A percentile compares a stretch with the other conserved stretches of the same genome.
Evolutionary conservation across 1,140 invertebrate species (phyloP).

Genomic region (Drosophila ananassae): DNA sequence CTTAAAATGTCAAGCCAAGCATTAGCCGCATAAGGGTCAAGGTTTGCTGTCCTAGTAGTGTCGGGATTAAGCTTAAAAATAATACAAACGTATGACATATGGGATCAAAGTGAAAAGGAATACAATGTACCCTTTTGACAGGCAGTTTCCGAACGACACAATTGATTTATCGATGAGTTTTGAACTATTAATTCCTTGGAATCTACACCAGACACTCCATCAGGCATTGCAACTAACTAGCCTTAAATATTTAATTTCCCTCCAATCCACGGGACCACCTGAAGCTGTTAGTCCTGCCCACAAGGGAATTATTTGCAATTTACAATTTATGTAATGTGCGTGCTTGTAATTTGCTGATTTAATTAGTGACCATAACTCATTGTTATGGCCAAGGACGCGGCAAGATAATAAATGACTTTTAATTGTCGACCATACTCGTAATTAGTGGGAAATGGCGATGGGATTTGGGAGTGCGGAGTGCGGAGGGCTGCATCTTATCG

Average conservation of each 20-base stretch:
- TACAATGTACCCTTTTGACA: neutral
- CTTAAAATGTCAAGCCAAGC: conserved; percentile 30
- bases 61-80: conserved; percentile 2
- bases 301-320: conserved; percentile 52
- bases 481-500: conserved; percentile 54
- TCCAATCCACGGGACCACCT: conserved; percentile 12
- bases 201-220: neutral
- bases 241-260: neutral
- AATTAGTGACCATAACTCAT: conserved; percentile 78
- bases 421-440: conserved; percentile 64
- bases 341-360: conserved; percentile 80
- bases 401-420: conserved; percentile 77
- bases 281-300: conserved; percentile 22
- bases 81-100: neutral
- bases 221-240: neutral
- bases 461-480: conserved; percentile 19
- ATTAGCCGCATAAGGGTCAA: conserved; percentile 9
- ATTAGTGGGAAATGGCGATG: conserved; percentile 48
- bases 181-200: neutral
- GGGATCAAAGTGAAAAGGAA: conserved; percentile 1
- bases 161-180: conserved; percentile 3
- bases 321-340: conserved; percentile 68
- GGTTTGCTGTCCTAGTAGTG: neutral
- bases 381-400: conserved; percentile 57
- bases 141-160: neutral